Evolutionary conservation across 92 coral and sea anemone species (phyloP).

Genomic region (Plumapathes pennacea): DNA sequence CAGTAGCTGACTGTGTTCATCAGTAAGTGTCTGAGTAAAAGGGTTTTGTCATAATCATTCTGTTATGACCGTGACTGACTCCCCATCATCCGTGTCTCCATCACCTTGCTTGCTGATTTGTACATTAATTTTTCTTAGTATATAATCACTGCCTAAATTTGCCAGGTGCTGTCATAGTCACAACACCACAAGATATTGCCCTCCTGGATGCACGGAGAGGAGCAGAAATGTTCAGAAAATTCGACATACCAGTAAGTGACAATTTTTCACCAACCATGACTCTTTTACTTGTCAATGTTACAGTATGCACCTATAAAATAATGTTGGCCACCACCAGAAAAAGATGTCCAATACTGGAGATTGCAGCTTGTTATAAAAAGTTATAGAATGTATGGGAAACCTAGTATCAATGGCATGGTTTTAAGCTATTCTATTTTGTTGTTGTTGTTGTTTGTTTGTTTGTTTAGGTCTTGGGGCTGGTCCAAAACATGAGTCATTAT

Average conservation of each 20-base stretch:
- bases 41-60: not conserved
- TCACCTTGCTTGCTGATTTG: no score
- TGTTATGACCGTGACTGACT: no score
- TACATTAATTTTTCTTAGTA: no score
- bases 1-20: not conserved
- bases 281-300: not conserved
- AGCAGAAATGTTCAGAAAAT: constrained; percentile 92
- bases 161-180: constrained; percentile 90
- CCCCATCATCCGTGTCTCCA: not conserved
- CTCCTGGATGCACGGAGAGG: constrained; percentile 96
- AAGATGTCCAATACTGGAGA: no score
- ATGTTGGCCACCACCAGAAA: not conserved
- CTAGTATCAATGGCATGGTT: no score
- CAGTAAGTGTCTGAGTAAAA: not conserved
- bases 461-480: constrained; percentile 78
- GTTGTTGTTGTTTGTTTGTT: not conserved
- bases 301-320: no score
- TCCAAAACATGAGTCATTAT: constrained; percentile 97
- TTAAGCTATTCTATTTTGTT: no score
- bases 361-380: no score
- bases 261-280: not conserved
- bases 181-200: constrained; percentile 99
- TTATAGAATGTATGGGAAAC: no score
- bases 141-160: no score
- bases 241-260: constrained; percentile 77